phyloP scores from a whole-genome alignment of 2,888 invertebrate genomes.

The Parelbella ahira region DNA sequence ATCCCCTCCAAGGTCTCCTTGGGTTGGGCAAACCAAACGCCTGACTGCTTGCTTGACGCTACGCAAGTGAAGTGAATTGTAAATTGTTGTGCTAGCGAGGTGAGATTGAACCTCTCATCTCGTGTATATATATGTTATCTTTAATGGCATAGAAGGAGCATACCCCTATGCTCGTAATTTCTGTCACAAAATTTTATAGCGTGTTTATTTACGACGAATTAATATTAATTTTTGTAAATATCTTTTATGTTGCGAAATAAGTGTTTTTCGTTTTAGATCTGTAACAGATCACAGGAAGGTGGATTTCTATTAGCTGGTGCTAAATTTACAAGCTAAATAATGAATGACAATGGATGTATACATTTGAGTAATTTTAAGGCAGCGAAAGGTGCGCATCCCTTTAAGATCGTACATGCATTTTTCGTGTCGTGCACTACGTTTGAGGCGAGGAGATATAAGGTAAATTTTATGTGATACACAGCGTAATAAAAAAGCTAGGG shows the following conservation, averaged over 20 bases:
- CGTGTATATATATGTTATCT: slow-evolving; percentile 4
- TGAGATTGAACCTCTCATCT: slow-evolving; percentile 9
- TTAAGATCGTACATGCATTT: slow-evolving; percentile 90
- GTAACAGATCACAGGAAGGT: slow-evolving; percentile 13
- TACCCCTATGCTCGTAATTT: not conserved
- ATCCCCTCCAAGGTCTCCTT: too few relatives aligned
- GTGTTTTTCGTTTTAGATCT: slow-evolving; percentile 33
- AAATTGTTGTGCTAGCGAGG: slow-evolving; percentile 4
- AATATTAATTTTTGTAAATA: slow-evolving; percentile 4
- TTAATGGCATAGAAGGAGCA: not conserved
- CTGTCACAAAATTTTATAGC: slow-evolving; percentile 1
- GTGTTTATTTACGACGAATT: not conserved
- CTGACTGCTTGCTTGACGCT: not conserved
- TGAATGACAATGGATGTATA: slow-evolving; percentile 87
- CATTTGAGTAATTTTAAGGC: slow-evolving; percentile 90
- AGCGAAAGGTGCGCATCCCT: slow-evolving; percentile 86
- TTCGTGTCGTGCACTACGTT: slow-evolving; percentile 91
- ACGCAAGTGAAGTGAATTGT: not conserved
- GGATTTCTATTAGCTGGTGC: slow-evolving; percentile 10
- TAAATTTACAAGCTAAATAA: slow-evolving; percentile 55
- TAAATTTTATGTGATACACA: slow-evolving; percentile 46
- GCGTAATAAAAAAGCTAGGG: too few relatives aligned
- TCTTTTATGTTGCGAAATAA: slow-evolving; percentile 25
- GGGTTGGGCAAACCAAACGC: too few relatives aligned
- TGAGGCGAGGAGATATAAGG: slow-evolving; percentile 92